Percentiles rank a stretch among this genome's conserved stretches.
Conservation (phyloP, 2,797 vertebrate genomes). For the Sciurus vulgaris region DNA sequence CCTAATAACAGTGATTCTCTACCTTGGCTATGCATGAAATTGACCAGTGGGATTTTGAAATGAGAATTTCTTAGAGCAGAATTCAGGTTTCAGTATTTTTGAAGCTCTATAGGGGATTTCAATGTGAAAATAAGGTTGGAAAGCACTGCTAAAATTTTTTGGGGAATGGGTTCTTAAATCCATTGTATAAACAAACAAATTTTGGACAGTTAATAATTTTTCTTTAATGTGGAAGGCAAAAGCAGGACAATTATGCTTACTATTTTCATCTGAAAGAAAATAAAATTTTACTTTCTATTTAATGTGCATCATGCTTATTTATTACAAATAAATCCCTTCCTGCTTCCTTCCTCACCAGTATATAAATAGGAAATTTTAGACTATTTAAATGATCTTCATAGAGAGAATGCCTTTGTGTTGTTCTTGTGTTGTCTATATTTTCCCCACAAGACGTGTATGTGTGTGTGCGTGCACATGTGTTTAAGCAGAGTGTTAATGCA, state of each 20-base stretch:
- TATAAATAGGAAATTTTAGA: not conserved
- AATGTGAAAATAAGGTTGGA: not conserved
- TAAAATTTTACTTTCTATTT: conserved; percentile 18
- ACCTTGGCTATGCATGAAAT: not conserved
- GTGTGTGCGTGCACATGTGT: not conserved
- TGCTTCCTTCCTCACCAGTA: no score
- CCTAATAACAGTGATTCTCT: not conserved
- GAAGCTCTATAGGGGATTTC: not conserved
- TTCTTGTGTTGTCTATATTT: conserved; percentile 19
- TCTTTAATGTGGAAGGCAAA: not conserved
- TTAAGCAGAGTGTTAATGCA: conserved; percentile 80
- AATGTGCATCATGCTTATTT: not conserved
- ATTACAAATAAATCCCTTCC: not conserved
- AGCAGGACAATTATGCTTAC: not conserved
- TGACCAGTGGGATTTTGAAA: not conserved
- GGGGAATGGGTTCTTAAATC: not conserved
- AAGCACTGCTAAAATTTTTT: not conserved
- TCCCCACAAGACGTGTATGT: not conserved
- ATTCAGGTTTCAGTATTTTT: conserved; percentile 30
- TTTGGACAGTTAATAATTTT: not conserved
- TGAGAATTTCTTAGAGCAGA: not conserved
- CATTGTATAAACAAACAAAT: not conserved
- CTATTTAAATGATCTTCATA: not conserved
- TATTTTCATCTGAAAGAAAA: conserved; percentile 10
- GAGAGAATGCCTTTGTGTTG: not conserved